Evolutionary conservation across 2,113 vertebrate genomes (phyloP).

Genomic region (Cynocephalus volans): DNA sequence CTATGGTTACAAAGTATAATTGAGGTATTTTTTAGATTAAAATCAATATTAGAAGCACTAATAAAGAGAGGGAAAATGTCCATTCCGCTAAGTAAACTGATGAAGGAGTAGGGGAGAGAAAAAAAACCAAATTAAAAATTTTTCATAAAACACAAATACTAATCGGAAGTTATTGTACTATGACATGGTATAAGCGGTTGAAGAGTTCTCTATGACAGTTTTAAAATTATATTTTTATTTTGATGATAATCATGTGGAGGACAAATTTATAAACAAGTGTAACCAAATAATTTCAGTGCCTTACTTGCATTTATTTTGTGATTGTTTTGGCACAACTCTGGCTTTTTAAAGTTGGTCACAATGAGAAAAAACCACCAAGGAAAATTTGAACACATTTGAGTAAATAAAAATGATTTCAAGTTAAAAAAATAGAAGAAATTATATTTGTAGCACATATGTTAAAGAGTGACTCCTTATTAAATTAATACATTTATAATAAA

Average conservation of each 20-base stretch:
- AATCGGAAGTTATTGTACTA: not conserved
- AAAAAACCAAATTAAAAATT: not conserved
- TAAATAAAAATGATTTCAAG: conserved; percentile 56
- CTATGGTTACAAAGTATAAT: not conserved
- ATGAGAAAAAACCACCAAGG: not conserved
- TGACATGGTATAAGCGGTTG: not conserved
- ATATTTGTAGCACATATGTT: not conserved
- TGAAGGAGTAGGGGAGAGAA: not conserved
- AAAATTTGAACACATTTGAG: conserved; percentile 34
- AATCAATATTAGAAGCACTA: not conserved
- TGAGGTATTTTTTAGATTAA: not conserved
- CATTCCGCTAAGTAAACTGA: not conserved
- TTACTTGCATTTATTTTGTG: conserved; percentile 19
- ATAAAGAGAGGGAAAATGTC: not conserved
- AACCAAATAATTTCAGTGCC: not conserved
- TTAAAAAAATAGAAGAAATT: not conserved
- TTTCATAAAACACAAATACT: not conserved
- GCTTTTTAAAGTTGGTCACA: not conserved
- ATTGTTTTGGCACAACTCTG: not conserved
- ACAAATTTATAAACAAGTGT: not conserved
- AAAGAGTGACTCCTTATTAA: not conserved
- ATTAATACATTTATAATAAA: conserved; percentile 32
- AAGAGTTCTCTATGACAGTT: not conserved
- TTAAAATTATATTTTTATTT: conserved; percentile 8
- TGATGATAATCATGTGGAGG: not conserved